Percentiles rank a stretch among this genome's conserved stretches.
Conservation (phyloP, 2,888 invertebrate genomes). For the Nymphalis urticae region DNA sequence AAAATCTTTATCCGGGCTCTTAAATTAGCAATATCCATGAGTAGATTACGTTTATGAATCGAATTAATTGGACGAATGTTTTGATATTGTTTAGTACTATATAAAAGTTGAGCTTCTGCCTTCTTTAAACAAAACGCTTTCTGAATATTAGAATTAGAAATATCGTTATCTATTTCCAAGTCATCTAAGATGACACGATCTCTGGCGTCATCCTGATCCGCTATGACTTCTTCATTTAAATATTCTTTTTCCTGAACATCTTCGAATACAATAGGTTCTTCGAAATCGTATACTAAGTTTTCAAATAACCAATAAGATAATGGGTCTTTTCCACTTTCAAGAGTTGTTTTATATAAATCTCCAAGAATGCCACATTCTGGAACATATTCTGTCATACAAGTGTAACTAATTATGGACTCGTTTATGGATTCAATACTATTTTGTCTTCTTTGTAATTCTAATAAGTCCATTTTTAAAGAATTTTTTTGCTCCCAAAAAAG, state of each 20-base stretch:
- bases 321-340: slow-evolving; percentile 40
- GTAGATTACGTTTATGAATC: slow-evolving; percentile 41
- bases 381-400: slow-evolving; percentile 38
- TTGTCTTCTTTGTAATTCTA: slow-evolving; percentile 47
- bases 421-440: slow-evolving; percentile 50
- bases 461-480: slow-evolving; percentile 44
- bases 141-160: slow-evolving; percentile 1
- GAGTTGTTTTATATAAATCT: slow-evolving; percentile 41
- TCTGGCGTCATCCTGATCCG: slow-evolving; percentile 45
- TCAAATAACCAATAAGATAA: slow-evolving; percentile 62
- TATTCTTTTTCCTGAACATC: slow-evolving; percentile 8
- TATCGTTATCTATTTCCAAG: slow-evolving; percentile 37
- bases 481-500: slow-evolving; percentile 50
- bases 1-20: slow-evolving; percentile 46
- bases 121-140: slow-evolving; percentile 28
- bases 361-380: slow-evolving; percentile 43
- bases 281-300: slow-evolving; percentile 34
- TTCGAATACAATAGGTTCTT: slow-evolving; percentile 36
- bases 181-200: slow-evolving; percentile 52
- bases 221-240: slow-evolving; percentile 21
- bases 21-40: slow-evolving; percentile 39
- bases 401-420: slow-evolving; percentile 51
- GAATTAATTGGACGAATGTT: slow-evolving; percentile 20
- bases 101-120: slow-evolving; percentile 14
- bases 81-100: slow-evolving; percentile 15